Base-by-base conservation (phyloP, 2,888 invertebrate genomes). In the Hemithea aestivaria region DNA sequence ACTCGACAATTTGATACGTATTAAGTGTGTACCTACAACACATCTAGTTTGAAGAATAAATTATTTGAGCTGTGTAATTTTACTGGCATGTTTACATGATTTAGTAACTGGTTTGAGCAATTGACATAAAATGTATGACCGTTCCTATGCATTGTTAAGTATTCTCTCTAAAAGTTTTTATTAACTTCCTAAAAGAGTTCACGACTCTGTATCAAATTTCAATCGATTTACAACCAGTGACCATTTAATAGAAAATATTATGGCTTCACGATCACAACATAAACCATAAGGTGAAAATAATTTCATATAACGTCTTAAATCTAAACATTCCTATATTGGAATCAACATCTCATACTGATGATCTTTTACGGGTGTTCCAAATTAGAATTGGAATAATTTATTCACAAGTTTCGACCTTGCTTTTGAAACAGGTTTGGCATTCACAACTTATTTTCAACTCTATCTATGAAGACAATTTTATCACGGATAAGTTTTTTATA, bases 341-440 rank as follows among this genome's bases (percentile, higher is more conserved):
- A 25, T 31, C 42, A 27, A 32, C 31, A 30, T 38, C 27, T 27
- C 35, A 39, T 9, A 28, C 29, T 37, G 41, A 34, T 45, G 40
- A 48, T 57, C 48, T 53, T 49, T 44, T 49, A 46, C 42, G 40
- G 46, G 48, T 51, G 45, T 54, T 62, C 58, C 56, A 49, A 55
- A 57, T 61, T 59, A 62, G 56, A 60, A 65, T 70, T 66, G 61
- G 56, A 66, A 67, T 66, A 64, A 66, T 65, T 71, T 62, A 72
- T 73, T 67, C 44, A 66, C 61, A 55, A 64, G 47, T 29, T 53
- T 51, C 67, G 75, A 78, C 83, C 83, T 83, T 82, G 78, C 65
- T 57, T 58, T 57, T 65, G 62, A 70, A 80, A 81, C 79, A 65
- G 69, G 81, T 83, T 83, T 71, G 68, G 65, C 74, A 78, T 76